Evolutionary conservation across 2,797 vertebrate genomes (phyloP), one percentile per base, ranked within the genome.

Genomic region (Valencia hispanica): DNA sequence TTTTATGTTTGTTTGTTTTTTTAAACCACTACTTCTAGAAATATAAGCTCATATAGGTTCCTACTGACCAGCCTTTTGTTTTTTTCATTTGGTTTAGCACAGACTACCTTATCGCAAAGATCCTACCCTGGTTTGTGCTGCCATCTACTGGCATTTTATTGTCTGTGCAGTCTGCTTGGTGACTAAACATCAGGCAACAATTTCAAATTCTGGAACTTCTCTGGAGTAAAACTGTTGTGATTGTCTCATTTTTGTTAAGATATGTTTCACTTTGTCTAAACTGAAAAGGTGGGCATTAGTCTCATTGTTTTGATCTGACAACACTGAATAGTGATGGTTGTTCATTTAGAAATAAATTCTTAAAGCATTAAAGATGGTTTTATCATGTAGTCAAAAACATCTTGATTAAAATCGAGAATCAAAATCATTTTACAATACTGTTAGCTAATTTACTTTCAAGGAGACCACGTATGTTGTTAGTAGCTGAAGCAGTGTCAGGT

Each of bases 141-240:
- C 83, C 91, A 89, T 79, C 93, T 93, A 75, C 82, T 92, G 93
- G 86, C 18, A 4, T 39, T 36, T 15, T 41, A 12, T 22, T 4
- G 7, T 1, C 36, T 18, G 41, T 72, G 70, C 65, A 66, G 45
- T 50, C 15, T 59, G 25, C 10, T n/a, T 14, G 14, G 39, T 68
- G 25, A 45, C 65, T 14, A 68, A 41, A 43, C 11, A 20, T 36
- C 8, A 65, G 8, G 59, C 32, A 63, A 10, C 34, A 66, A 34
- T 18, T 59, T 59, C 27, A 14, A 12, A 65, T 39, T 5, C 10
- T 36, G 34, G 32, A 32, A 22, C 61, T 22, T 39, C 10, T 11
- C 18, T 39, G 34, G 34, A 36, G 34, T 65, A 25, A 45, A 68
- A 66, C 2, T 41, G 65, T 27, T n/a, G 25, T 68, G 41, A 43